A percentile compares a stretch with the other conserved stretches of the same genome.
Conservation (phyloP, 2,113 vertebrate genomes). For the Tringa solitaria region DNA sequence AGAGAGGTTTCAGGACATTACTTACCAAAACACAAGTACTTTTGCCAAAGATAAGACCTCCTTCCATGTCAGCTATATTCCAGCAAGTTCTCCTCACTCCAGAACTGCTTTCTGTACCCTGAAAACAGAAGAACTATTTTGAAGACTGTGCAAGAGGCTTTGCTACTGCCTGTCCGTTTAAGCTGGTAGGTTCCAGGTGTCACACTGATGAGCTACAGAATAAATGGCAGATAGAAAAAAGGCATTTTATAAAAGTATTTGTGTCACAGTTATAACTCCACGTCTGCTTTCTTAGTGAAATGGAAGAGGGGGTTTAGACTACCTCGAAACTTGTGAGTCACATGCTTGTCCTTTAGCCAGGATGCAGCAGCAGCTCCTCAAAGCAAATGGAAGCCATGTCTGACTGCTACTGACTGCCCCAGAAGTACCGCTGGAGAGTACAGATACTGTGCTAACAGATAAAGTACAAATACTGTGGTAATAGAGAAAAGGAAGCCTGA, state of each 20-base stretch:
- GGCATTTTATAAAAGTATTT: background rate
- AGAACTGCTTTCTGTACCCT: background rate
- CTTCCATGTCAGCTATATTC: background rate
- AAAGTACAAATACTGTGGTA: background rate
- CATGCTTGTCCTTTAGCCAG: background rate
- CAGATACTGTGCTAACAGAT: too few species aligned
- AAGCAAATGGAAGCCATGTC: background rate
- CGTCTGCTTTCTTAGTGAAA: background rate
- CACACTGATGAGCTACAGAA: background rate
- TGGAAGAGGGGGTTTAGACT: background rate
- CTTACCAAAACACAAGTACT: background rate
- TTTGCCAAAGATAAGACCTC: background rate
- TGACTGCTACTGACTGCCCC: background rate
- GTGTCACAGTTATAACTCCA: background rate
- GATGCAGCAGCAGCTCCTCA: background rate
- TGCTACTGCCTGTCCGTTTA: background rate
- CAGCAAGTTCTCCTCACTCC: accelerated
- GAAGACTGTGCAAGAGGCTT: background rate
- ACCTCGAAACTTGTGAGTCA: background rate
- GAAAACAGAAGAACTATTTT: background rate
- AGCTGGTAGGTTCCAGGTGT: background rate
- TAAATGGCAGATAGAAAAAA: background rate
- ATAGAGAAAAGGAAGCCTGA: background rate
- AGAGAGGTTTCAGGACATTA: background rate
- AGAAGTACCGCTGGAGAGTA: too few species aligned